Evolutionary conservation across 2,888 invertebrate genomes (phyloP).

Genomic region (Cyrtodaria siliqua): DNA sequence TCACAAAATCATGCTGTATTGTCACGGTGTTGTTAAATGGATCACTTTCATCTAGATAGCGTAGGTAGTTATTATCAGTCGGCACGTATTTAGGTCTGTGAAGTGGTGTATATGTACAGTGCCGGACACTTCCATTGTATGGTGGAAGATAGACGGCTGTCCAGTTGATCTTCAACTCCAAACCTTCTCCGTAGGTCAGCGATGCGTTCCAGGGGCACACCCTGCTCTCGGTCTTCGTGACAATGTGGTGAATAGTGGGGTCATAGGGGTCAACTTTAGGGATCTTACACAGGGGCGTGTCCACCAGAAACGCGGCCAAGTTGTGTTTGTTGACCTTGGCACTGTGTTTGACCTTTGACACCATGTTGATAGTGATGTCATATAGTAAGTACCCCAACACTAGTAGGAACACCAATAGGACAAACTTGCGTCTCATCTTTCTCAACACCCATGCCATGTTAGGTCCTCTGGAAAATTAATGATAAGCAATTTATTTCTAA

Average conservation of each 20-base stretch:
- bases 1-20: constrained; percentile 78
- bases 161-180: constrained; percentile 54
- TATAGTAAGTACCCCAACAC: constrained; percentile 3
- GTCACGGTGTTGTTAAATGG: constrained; percentile 48
- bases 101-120: constrained; percentile 79
- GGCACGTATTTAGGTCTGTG: constrained; percentile 62
- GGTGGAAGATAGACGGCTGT: constrained; percentile 43
- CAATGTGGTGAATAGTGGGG: constrained; percentile 63
- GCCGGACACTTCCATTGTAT: constrained; percentile 70
- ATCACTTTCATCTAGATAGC: constrained; percentile 52
- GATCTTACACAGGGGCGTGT: constrained; percentile 81
- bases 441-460: constrained; percentile 19
- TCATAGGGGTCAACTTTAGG: constrained; percentile 82
- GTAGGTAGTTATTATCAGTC: constrained; percentile 59
- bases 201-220: constrained; percentile 69
- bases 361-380: constrained; percentile 3
- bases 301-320: constrained; percentile 67
- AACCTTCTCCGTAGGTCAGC: constrained; percentile 76
- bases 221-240: constrained; percentile 64
- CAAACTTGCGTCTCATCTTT: constrained; percentile 14
- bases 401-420: not conserved
- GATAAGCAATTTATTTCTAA: too few relatives aligned
- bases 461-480: too few relatives aligned
- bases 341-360: constrained; percentile 2
- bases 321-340: not conserved